These are phyloP conservation scores for Empis livida DNA, from an alignment of 2,888 invertebrate genomes.

Conservation along the genomic window DNA sequence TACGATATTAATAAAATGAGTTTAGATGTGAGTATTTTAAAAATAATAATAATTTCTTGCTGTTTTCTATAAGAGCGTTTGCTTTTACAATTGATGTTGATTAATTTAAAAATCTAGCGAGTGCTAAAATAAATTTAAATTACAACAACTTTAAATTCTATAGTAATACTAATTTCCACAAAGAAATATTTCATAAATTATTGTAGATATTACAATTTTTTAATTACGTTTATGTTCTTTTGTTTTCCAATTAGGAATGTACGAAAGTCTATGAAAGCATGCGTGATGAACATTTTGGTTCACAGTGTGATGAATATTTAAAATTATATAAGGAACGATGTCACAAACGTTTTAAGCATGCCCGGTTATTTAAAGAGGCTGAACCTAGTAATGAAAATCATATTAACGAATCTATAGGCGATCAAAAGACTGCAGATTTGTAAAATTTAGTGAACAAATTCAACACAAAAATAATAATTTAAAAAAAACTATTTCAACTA, in stretches of 20 bases:
- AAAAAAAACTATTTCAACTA: too few species aligned
- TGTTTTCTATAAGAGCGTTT: too few species aligned
- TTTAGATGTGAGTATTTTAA: constrained; percentile 27
- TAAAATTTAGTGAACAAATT: constrained; percentile 13
- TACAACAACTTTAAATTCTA: too few species aligned
- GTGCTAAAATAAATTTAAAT: too few species aligned
- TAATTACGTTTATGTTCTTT: neutral
- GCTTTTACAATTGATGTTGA: too few species aligned
- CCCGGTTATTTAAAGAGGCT: constrained; percentile 50
- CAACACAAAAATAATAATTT: too few species aligned
- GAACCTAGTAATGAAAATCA: constrained; percentile 12
- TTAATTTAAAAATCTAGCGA: too few species aligned
- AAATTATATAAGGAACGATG: constrained; percentile 61
- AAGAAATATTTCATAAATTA: too few species aligned
- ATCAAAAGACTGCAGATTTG: constrained; percentile 19
- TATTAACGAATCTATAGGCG: constrained; percentile 13
- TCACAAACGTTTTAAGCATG: constrained; percentile 62
- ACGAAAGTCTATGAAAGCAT: constrained; percentile 66
- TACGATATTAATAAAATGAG: constrained; percentile 37
- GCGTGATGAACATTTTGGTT: constrained; percentile 67
- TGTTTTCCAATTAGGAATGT: constrained; percentile 49
- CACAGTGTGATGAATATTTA: constrained; percentile 47
- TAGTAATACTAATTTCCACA: neutral
- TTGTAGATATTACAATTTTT: neutral
- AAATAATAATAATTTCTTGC: too few species aligned